These are phyloP conservation scores for Drosophila austrosaltans DNA, from an alignment of 2,888 invertebrate species.

Conservation along the genomic window DNA sequence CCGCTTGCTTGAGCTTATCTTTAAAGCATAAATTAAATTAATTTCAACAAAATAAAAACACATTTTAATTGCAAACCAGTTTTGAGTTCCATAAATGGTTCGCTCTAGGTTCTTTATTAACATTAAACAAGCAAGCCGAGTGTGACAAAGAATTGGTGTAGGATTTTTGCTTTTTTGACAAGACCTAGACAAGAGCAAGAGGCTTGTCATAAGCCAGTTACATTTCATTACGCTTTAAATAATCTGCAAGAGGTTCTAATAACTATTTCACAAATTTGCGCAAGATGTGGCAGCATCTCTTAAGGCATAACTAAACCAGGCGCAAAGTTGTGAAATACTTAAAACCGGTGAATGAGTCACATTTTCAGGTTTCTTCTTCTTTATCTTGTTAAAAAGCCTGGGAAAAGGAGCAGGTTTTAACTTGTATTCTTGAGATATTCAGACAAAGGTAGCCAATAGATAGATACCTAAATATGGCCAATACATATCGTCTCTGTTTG, in stretches of 20 bases:
- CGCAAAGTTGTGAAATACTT: constrained; percentile 8
- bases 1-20: constrained; percentile 46
- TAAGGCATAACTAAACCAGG: neutral
- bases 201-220: constrained; percentile 9
- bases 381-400: neutral
- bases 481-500: constrained; percentile 6
- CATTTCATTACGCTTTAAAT: neutral
- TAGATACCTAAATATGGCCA: constrained; percentile 26
- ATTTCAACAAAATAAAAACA: constrained; percentile 65
- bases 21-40: constrained; percentile 69
- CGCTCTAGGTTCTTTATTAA: constrained; percentile 51
- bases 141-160: constrained; percentile 57
- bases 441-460: constrained; percentile 30
- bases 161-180: constrained; percentile 34
- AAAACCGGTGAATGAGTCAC: constrained; percentile 5
- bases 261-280: neutral
- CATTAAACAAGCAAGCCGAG: constrained; percentile 58
- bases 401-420: constrained; percentile 10
- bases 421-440: constrained; percentile 1
- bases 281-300: constrained; percentile 2
- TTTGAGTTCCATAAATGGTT: constrained; percentile 66
- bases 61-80: constrained; percentile 74
- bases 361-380: neutral
- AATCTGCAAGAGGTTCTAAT: neutral
- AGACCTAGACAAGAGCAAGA: constrained; percentile 16